Conservation (phyloP, 1,140 invertebrate species). For the Neuroterus valhalla region DNA sequence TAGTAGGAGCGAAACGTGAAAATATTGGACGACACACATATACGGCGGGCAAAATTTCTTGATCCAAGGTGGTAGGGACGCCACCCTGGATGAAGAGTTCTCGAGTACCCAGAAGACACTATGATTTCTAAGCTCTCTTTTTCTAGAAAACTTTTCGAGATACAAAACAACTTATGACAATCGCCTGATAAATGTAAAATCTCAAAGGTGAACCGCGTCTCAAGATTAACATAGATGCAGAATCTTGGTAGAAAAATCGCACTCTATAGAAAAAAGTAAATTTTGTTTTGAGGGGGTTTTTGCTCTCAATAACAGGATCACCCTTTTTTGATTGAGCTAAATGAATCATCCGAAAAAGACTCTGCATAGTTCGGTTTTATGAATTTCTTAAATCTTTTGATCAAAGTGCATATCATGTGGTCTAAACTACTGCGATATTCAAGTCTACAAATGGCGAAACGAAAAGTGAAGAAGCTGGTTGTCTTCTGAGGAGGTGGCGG, state of each 20-base stretch:
- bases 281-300: not conserved
- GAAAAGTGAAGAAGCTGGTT: constrained; percentile 35
- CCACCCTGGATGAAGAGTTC: constrained; percentile 67
- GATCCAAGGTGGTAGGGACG: constrained; percentile 66
- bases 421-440: not conserved
- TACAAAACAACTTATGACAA: constrained; percentile 6
- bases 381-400: not conserved
- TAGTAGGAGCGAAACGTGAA: constrained; percentile 76
- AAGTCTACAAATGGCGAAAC: not conserved
- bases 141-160: constrained; percentile 41
- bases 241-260: not conserved
- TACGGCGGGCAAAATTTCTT: constrained; percentile 65
- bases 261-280: not conserved
- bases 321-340: not conserved
- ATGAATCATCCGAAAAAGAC: not conserved
- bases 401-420: not conserved
- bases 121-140: constrained; percentile 55
- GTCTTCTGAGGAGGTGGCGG: constrained; percentile 67
- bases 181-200: not conserved
- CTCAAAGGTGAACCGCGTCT: not conserved
- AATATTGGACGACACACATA: constrained; percentile 75
- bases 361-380: not conserved
- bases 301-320: not conserved
- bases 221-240: not conserved
- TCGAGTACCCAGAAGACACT: constrained; percentile 73